Evolutionary conservation across 1,140 invertebrate species (phyloP).

Genomic region (Drosophila ambigua): DNA sequence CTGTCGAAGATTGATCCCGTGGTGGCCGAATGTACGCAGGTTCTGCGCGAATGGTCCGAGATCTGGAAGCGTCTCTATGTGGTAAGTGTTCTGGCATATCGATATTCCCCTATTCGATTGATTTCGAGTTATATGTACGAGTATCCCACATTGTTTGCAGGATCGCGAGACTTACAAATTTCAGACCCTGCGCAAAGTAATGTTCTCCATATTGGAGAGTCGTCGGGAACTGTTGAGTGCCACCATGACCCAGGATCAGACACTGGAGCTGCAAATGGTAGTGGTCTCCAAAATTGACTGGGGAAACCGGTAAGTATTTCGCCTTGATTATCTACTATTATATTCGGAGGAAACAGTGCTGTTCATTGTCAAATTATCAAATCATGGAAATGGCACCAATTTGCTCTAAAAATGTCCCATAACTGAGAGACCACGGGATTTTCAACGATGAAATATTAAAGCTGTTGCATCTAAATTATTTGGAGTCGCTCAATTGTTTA

Average conservation of each 20-base stretch:
- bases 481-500: too few species aligned
- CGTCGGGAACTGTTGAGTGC: conserved; percentile 92
- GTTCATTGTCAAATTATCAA: too few species aligned
- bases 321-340: too few species aligned
- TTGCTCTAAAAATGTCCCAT: too few species aligned
- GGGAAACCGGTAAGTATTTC: conserved; percentile 94
- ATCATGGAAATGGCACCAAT: too few species aligned
- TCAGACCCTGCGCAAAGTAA: conserved; percentile 92
- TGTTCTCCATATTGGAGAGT: conserved; percentile 94
- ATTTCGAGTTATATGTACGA: neutral
- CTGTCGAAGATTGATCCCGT: conserved; percentile 94
- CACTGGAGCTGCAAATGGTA: conserved; percentile 91
- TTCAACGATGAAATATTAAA: too few species aligned
- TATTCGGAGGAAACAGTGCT: too few species aligned
- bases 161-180: conserved; percentile 93
- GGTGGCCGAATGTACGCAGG: conserved; percentile 95
- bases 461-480: too few species aligned
- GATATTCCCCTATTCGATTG: neutral
- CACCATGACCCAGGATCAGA: conserved; percentile 95
- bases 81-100: conserved; percentile 84
- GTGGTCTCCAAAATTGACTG: conserved; percentile 96
- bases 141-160: conserved; percentile 84
- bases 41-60: conserved; percentile 95
- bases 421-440: too few species aligned
- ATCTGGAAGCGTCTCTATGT: conserved; percentile 96